These are phyloP conservation scores for Leptarthrus brevirostris DNA, from an alignment of 2,888 invertebrate genomes.

Conservation along the genomic window DNA sequence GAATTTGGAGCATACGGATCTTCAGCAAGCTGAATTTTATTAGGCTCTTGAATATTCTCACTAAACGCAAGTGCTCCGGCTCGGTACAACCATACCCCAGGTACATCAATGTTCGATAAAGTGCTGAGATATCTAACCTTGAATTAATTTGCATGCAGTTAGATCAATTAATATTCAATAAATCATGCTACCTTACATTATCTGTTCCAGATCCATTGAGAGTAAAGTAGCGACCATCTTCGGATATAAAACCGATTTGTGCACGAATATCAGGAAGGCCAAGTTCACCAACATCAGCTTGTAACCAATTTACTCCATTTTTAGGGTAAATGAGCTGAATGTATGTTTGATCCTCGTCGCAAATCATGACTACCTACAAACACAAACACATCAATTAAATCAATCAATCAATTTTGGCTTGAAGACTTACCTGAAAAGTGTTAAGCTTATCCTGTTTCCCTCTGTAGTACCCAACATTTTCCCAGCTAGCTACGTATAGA, in stretches of 20 bases:
- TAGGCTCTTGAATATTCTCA: conserved; percentile 77
- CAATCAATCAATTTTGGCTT: too few species aligned
- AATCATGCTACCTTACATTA: conserved; percentile 70
- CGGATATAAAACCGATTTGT: conserved; percentile 91
- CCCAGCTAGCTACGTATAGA: conserved; percentile 91
- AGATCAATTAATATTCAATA: neutral
- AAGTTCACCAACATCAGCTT: conserved; percentile 80
- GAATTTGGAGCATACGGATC: conserved; percentile 64
- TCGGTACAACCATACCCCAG: conserved; percentile 89
- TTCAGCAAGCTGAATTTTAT: conserved; percentile 69
- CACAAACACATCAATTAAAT: neutral
- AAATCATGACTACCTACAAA: conserved; percentile 61
- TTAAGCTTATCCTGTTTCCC: conserved; percentile 78
- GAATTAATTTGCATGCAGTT: conserved; percentile 47
- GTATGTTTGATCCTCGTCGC: conserved; percentile 74
- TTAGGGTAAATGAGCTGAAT: conserved; percentile 89
- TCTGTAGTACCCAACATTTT: conserved; percentile 80
- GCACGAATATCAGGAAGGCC: conserved; percentile 89
- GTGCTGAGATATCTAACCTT: conserved; percentile 70
- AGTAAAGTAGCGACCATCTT: conserved; percentile 80
- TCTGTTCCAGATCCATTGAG: conserved; percentile 93
- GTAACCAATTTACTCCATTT: conserved; percentile 92
- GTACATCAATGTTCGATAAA: conserved; percentile 85
- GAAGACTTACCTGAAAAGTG: conserved; percentile 81
- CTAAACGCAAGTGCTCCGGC: conserved; percentile 77